Conservation (phyloP, 2,888 invertebrate genomes). For the Tiliacea aurago region DNA sequence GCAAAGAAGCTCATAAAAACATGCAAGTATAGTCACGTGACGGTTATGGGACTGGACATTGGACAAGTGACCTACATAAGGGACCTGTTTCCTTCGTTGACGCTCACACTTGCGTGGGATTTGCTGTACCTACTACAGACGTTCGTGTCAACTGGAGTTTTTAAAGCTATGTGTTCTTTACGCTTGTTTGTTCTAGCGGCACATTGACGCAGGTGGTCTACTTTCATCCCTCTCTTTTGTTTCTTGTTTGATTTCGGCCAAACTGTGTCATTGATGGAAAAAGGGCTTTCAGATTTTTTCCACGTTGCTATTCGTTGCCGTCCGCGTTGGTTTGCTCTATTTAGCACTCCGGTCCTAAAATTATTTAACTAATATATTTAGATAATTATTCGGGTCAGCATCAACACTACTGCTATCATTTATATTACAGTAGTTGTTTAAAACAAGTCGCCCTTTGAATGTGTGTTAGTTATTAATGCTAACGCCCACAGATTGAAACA, state of each 20-base stretch:
- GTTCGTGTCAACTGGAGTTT: slow-evolving; percentile 35
- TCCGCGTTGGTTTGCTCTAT: background rate
- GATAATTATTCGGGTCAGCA: too few species aligned
- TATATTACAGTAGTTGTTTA: background rate
- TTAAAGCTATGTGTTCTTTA: slow-evolving; percentile 37
- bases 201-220: slow-evolving; percentile 26
- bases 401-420: background rate
- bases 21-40: slow-evolving; percentile 21
- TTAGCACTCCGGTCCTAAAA: background rate
- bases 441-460: background rate
- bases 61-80: slow-evolving; percentile 59
- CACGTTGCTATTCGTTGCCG: background rate
- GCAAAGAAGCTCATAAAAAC: slow-evolving; percentile 36
- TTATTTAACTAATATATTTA: too few species aligned
- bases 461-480: too few species aligned
- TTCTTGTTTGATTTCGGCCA: slow-evolving; percentile 3
- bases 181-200: slow-evolving; percentile 28
- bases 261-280: background rate
- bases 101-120: slow-evolving; percentile 53
- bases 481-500: slow-evolving; percentile 6
- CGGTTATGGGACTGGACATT: slow-evolving; percentile 41
- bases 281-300: too few species aligned
- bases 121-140: slow-evolving; percentile 19
- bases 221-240: background rate
- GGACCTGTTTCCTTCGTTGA: slow-evolving; percentile 53